Base-by-base conservation (phyloP, 2,797 vertebrate species). In the Poeciliopsis gracilis region DNA sequence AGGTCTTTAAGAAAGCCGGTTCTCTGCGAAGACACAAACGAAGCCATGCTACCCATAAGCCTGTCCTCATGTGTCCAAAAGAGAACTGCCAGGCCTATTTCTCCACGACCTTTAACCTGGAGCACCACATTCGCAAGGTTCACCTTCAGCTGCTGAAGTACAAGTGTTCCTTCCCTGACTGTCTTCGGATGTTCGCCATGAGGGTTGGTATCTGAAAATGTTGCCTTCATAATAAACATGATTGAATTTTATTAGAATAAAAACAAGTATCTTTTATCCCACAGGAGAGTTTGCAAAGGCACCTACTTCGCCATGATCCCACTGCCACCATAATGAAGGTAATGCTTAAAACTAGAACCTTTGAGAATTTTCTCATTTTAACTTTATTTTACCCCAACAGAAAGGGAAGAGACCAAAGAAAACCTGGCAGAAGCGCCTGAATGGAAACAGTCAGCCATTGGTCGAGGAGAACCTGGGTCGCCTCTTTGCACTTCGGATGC, bases 61-160 rank as follows among this genome's bases (percentile, higher is more conserved):
- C 95, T 0, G 93, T 93, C 55, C 86, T 96, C 87, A 77, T 92
- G 9, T 97, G 96, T 75, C 96, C 96, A 12, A 92, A 86, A 1
- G 77, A 93, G 0, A 89, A 94, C 84, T 97, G 96, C 87, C 85
- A 94, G 86, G 92, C 94, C 2, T 95, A 94, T 53, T 97, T 97
- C 86, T 94, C 95, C 36, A 96, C 96, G 0, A 94, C 95, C 82
- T 97, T 97, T 76, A 97, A 97, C 90, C 87, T 97, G 89, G 94
- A 96, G 87, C 96, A 96, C 86, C 96, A 97, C 89, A 96, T 97
- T 78, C 93, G 94, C 74, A 97, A 96, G 86, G 92, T 93, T 45
- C 96, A 97, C 81, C 95, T 97, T 5, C 77, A 95, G 76, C 93
- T 97, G 47, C 84, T 96, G 15, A 95, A 94, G n/a, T 93, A 95